phyloP scores from a whole-genome alignment of 2,888 invertebrate species.

The Epistrophella euchroma region DNA sequence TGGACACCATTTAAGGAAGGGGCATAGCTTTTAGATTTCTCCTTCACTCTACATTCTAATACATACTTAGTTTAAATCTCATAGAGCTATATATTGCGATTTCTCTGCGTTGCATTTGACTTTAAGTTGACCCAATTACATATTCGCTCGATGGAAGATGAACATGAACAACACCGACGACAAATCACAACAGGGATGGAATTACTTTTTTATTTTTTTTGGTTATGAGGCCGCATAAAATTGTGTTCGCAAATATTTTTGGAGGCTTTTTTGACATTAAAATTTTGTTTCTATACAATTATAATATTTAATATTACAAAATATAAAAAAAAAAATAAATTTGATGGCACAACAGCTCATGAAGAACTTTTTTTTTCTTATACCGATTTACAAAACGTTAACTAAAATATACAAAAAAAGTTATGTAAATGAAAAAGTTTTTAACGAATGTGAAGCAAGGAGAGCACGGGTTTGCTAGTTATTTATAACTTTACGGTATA shows the following conservation, averaged over 20 bases:
- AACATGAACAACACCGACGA: constrained; percentile 41
- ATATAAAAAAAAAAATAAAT: too few relatives aligned
- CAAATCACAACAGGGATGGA: constrained; percentile 11
- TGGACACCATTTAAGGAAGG: constrained; percentile 52
- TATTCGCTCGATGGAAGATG: constrained; percentile 58
- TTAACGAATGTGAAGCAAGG: too few relatives aligned
- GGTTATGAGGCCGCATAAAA: neutral
- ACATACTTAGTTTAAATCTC: constrained; percentile 10
- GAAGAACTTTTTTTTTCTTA: too few relatives aligned
- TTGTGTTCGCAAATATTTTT: neutral
- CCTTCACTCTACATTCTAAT: neutral
- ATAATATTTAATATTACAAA: too few relatives aligned
- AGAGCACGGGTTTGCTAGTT: too few relatives aligned
- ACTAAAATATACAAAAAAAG: too few relatives aligned
- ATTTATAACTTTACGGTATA: too few relatives aligned
- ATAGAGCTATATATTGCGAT: constrained; percentile 35
- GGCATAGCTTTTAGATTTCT: constrained; percentile 30
- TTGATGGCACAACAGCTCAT: too few relatives aligned
- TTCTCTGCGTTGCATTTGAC: constrained; percentile 68
- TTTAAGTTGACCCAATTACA: constrained; percentile 75
- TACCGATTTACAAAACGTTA: too few relatives aligned
- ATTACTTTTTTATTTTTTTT: neutral
- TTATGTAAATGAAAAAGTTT: too few relatives aligned
- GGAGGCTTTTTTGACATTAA: too few relatives aligned
- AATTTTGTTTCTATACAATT: too few relatives aligned